These are phyloP conservation scores for Kryptolebias marmoratus DNA, from an alignment of 2,113 vertebrate genomes.

Conservation along the genomic window DNA sequence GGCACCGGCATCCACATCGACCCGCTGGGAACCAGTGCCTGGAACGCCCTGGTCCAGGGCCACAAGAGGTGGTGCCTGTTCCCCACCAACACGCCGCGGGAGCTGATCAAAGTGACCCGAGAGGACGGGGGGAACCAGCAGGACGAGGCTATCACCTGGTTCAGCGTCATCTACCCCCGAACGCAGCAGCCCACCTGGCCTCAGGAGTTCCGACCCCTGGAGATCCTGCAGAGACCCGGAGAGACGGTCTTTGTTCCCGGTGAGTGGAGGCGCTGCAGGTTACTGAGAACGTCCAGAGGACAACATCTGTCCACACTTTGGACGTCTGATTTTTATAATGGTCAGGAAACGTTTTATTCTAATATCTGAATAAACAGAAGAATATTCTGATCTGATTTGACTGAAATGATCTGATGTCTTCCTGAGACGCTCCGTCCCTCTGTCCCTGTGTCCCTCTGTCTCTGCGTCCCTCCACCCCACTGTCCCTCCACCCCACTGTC, in stretches of 20 bases:
- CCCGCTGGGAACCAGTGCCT: conserved; percentile 95
- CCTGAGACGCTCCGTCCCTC: too few relatives aligned
- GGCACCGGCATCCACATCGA: conserved; percentile 99
- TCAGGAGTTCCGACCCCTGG: conserved; percentile 90
- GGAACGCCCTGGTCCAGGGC: conserved; percentile 97
- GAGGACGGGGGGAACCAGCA: conserved; percentile 98
- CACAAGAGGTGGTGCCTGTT: conserved; percentile 98
- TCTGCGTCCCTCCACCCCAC: too few relatives aligned
- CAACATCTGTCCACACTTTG: too few relatives aligned
- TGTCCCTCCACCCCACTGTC: too few relatives aligned
- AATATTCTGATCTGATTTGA: too few relatives aligned
- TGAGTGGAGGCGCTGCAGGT: conserved; percentile 64
- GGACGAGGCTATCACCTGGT: conserved; percentile 99
- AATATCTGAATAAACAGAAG: too few relatives aligned
- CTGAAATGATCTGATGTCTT: too few relatives aligned
- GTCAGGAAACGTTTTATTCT: too few relatives aligned
- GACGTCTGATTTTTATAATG: too few relatives aligned
- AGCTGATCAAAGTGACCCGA: conserved; percentile 95
- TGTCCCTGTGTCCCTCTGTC: too few relatives aligned
- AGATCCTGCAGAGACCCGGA: conserved; percentile 93
- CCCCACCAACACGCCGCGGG: conserved; percentile 94
- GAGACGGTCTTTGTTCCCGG: conserved; percentile 98
- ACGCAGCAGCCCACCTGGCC: conserved; percentile 94
- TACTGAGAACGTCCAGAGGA: too few relatives aligned
- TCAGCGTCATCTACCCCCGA: conserved; percentile 91